phyloP scores from a whole-genome alignment of 2,113 vertebrate genomes.

The Tor tambroides region DNA sequence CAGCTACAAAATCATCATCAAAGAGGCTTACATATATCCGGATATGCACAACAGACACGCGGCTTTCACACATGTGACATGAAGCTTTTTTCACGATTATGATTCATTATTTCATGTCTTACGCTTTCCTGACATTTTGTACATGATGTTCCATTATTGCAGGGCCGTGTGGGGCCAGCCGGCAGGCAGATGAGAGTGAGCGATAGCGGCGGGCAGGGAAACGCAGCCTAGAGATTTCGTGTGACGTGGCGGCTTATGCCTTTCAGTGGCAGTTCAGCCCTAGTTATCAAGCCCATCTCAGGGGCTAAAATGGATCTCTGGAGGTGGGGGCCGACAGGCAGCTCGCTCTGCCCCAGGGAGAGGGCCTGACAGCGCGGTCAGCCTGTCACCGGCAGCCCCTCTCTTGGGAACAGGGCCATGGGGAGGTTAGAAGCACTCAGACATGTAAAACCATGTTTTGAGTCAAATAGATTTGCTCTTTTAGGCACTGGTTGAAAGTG shows the following conservation, averaged over 20 bases:
- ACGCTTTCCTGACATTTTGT: constrained; percentile 55
- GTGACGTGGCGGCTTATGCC: constrained; percentile 67
- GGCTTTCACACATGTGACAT: not conserved
- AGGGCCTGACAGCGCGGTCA: constrained; percentile 54
- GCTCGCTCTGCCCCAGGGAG: not conserved
- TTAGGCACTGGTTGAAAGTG: not conserved
- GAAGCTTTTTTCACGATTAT: constrained; percentile 15
- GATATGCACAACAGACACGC: not conserved
- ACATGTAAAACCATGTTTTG: constrained; percentile 25
- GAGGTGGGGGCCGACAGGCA: constrained; percentile 61
- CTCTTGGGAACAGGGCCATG: constrained; percentile 31
- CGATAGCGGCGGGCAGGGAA: constrained; percentile 39
- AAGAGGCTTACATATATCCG: not conserved
- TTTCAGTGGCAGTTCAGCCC: constrained; percentile 70
- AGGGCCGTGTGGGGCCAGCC: constrained; percentile 53
- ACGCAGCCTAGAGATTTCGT: constrained; percentile 47
- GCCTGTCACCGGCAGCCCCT: constrained; percentile 76
- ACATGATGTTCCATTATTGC: constrained; percentile 54
- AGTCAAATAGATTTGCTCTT: constrained; percentile 29
- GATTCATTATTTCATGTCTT: constrained; percentile 54
- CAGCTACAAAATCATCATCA: not conserved
- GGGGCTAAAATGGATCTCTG: constrained; percentile 63
- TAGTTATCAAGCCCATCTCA: constrained; percentile 70
- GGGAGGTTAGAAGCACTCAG: constrained; percentile 28
- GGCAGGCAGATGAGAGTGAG: constrained; percentile 66